Conservation (phyloP, 2,797 vertebrate species). For the Iguana delicatissima region DNA sequence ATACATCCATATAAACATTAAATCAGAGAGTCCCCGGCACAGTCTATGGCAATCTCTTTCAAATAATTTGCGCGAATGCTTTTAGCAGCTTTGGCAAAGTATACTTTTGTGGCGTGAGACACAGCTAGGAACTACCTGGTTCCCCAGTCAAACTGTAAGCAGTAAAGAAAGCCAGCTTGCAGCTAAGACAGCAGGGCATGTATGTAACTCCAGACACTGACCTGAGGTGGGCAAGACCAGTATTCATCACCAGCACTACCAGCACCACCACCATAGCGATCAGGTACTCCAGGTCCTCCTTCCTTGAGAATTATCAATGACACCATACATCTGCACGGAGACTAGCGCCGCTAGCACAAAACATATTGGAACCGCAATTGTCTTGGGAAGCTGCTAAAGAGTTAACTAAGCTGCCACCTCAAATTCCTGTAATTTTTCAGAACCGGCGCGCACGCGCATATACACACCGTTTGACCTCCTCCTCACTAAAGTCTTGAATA, state of each 20-base stretch:
- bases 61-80: too few relatives aligned
- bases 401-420: neutral
- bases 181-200: neutral
- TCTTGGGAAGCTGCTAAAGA: neutral
- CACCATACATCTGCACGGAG: neutral
- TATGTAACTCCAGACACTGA: neutral
- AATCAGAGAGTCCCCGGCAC: too few relatives aligned
- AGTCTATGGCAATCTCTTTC: too few relatives aligned
- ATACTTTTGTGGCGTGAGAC: too few relatives aligned
- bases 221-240: neutral
- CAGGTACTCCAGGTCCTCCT: neutral
- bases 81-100: too few relatives aligned
- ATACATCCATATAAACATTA: too few relatives aligned
- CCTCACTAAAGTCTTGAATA: neutral
- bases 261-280: too few relatives aligned
- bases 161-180: neutral
- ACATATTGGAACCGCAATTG: too few relatives aligned
- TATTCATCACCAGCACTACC: neutral
- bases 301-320: neutral
- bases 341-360: neutral
- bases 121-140: neutral
- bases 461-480: neutral
- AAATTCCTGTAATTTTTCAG: conserved; percentile 16
- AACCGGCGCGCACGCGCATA: too few relatives aligned
- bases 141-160: neutral